Base-by-base conservation (phyloP, 2,797 vertebrate species). In the Sebastes vulpes region DNA sequence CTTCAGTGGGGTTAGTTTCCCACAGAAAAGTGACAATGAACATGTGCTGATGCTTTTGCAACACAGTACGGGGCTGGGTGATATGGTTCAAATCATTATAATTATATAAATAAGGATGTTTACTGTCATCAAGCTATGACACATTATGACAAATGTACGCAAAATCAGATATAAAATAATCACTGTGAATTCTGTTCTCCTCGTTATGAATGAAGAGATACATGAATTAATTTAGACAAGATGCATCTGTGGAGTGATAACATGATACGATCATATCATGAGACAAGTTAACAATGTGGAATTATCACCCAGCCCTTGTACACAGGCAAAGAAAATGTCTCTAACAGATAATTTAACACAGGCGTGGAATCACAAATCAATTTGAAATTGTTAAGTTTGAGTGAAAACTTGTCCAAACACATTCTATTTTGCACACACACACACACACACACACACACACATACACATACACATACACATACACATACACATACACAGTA, bases 1-100 rank as follows among this genome's bases (percentile, higher is more conserved):
- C 76, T 60, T 78, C 59, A 79, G 58, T 38, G 66, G 35, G 18
- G 23, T 63, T 48, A 31, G 31, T 59, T 79, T 75, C 14, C 25
- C 38, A 74, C 61, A 77, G n/a, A 61, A 23, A 57, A 10, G 46
- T 12, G 25, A 75, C 29, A 72, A 5, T 6, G 3, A 64, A 31
- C 5, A 7, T 23, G 16, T 38, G 28, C n/a, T 52, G 61, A 64
- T 23, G n/a, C 16, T 72, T 65, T 65, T 14, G 14, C 14, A 75
- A 31, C 61, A 63, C 42, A 42, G 26, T 4, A 6, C 35, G 32
- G 38, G 54, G 32, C 29, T 74, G 52, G 7, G 11, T 42, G 69
- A 74, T 20, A 16, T 61, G n/a, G 9, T 32, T 59, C 0, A 71
- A 65, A 61, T 71, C 21, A 54, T 50, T 61, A 4, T 14, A 14